Percentiles rank a stretch among this genome's conserved stretches.
Conservation (phyloP, 2,113 vertebrate species). For the Ginglymostoma cirratum region DNA sequence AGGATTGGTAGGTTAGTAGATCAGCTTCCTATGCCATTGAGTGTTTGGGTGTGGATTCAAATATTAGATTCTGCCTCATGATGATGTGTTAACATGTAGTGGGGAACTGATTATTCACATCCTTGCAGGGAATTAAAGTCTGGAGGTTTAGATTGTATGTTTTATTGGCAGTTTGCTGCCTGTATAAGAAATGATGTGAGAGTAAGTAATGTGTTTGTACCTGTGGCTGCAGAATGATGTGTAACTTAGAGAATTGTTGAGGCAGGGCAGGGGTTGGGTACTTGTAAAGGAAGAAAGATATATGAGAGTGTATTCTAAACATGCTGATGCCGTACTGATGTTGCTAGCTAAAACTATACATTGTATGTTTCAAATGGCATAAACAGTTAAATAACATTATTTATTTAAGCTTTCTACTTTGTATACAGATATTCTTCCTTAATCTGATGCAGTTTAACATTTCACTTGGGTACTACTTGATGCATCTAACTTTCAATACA, state of each 20-base stretch:
- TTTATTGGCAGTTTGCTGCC: background rate
- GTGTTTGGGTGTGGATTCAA: background rate
- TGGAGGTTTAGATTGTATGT: background rate
- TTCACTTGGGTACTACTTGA: background rate
- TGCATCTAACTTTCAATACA: background rate
- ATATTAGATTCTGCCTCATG: background rate
- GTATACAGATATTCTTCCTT: background rate
- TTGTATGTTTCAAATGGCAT: background rate
- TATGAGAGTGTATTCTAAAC: background rate
- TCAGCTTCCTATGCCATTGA: background rate
- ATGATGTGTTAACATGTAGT: background rate
- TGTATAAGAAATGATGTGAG: background rate
- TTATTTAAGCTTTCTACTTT: background rate
- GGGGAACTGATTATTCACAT: background rate
- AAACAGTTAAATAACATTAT: background rate
- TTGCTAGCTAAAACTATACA: background rate
- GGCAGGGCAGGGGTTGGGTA: background rate
- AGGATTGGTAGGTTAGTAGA: background rate
- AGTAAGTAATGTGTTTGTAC: background rate
- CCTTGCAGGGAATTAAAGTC: background rate
- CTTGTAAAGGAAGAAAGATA: background rate
- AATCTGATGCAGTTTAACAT: background rate
- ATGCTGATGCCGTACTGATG: background rate
- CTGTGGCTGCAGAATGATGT: background rate
- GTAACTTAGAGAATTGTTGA: background rate